Evolutionary conservation across 2,888 invertebrate genomes (phyloP).

Genomic region (Aphrophora alni): DNA sequence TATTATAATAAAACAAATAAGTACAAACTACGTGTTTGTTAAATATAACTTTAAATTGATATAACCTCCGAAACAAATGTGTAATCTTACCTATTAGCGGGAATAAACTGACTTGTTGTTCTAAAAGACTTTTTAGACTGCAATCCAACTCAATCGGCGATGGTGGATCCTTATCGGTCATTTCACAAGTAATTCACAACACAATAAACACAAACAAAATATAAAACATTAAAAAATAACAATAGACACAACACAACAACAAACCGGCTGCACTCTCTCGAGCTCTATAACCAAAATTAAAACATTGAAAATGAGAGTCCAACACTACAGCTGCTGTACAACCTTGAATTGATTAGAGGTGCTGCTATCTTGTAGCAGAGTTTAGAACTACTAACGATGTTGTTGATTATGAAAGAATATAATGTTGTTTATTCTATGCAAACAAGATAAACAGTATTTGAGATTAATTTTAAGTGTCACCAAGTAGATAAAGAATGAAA

Average conservation of each 20-base stretch:
- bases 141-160: conserved; percentile 64
- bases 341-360: neutral
- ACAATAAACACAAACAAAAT: conserved; percentile 16
- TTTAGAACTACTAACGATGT: neutral
- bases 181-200: conserved; percentile 62
- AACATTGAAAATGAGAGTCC: conserved; percentile 1
- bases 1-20: too few species aligned
- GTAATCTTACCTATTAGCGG: conserved; percentile 41
- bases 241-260: neutral
- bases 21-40: too few species aligned
- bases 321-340: neutral
- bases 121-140: conserved; percentile 47
- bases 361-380: neutral
- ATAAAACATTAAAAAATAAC: neutral
- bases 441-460: too few species aligned
- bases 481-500: too few species aligned
- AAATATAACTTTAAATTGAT: neutral
- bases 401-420: too few species aligned
- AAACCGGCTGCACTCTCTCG: neutral
- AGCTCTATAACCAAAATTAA: neutral
- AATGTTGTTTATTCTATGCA: too few species aligned
- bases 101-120: conserved; percentile 48
- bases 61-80: neutral
- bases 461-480: too few species aligned
- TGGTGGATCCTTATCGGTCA: conserved; percentile 85